Base-by-base conservation (phyloP, 2,113 vertebrate species). In the Eulacestoma nigropectus region DNA sequence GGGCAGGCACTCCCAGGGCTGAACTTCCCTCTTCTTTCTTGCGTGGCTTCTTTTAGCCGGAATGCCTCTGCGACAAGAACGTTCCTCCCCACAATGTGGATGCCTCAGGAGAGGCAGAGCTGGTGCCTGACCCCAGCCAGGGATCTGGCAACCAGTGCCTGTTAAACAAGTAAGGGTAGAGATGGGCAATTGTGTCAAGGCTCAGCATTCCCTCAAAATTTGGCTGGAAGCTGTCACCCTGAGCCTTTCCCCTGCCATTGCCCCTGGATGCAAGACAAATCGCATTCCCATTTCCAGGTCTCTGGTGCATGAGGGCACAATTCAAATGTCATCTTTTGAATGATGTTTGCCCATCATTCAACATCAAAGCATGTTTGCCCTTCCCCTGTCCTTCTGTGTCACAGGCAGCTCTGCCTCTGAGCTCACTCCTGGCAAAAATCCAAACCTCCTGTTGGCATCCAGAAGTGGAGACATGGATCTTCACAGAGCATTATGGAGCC, bases 331-430 rank as follows among this genome's bases (percentile, higher is more conserved):
- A 92, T 76, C 44, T 79, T 85, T 76, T 85, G 89, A 95, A 80
- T 80, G 46, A 86, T 76, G 74, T 52, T 94, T 85, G 70, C 81
- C 49, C 78, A 89, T 95, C 70, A 59, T 44, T 96, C 83, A 95
- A 64, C 76, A 85, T 90, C 67, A 90, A 90, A 88, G 29, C 7
- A 1, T 49, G 60, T 75, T 64, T 89, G 90, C 60, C 84, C 73
- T 93, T 95, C 65, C 47, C 37, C 32, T 60, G 77, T 75, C 84
- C 74, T 95, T 81, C 64, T 56, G 39, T 81, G 68, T 75, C 65
- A 67, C 13, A 23, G 73, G 78, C 78, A 90, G 79, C 57, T 79
- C 72, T 89, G 86, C 89, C 68, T 83, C 57, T 68, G 75, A 86
- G 59, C 2, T 1, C n/a, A 41, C 49, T 86, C 67, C 89, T 76